phyloP scores from a whole-genome alignment of 2,113 vertebrate species.

The Potamarius usumacintae region DNA sequence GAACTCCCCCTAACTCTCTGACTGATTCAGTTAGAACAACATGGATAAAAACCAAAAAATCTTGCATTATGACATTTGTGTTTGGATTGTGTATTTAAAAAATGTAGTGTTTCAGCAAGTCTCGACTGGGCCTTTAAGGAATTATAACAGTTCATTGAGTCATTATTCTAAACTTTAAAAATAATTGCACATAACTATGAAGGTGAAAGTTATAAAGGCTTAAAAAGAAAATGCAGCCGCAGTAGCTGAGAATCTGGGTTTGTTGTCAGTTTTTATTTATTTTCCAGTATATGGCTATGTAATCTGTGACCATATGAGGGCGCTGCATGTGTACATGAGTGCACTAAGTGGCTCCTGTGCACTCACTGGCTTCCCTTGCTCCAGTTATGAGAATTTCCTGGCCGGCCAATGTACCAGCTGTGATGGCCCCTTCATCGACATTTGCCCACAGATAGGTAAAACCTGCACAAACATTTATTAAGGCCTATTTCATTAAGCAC shows the following conservation, averaged over 20 bases:
- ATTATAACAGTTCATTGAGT: not conserved
- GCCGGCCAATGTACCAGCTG: conserved; percentile 82
- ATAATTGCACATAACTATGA: not conserved
- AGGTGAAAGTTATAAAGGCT: not conserved
- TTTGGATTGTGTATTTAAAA: not conserved
- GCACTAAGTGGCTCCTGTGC: conserved; percentile 79
- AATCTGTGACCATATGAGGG: conserved; percentile 97
- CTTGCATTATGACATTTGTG: not conserved
- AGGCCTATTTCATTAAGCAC: not conserved
- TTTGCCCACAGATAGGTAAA: conserved; percentile 87
- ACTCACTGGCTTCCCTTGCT: conserved; percentile 81
- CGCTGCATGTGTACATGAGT: conserved; percentile 86
- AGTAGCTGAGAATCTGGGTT: conserved; percentile 45
- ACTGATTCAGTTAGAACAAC: not conserved
- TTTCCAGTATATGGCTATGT: conserved; percentile 85
- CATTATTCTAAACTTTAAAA: not conserved
- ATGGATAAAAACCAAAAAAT: not conserved
- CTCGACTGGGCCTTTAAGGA: not conserved
- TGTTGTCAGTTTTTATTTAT: conserved; percentile 67
- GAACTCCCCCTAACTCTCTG: not conserved
- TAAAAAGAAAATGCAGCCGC: not conserved
- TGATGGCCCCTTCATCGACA: conserved; percentile 66
- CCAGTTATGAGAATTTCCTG: conserved; percentile 80
- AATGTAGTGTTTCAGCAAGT: not conserved
- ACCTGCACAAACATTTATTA: not conserved